Base-by-base conservation (phyloP, 2,888 invertebrate species). In the Sarcophaga rosellei region DNA sequence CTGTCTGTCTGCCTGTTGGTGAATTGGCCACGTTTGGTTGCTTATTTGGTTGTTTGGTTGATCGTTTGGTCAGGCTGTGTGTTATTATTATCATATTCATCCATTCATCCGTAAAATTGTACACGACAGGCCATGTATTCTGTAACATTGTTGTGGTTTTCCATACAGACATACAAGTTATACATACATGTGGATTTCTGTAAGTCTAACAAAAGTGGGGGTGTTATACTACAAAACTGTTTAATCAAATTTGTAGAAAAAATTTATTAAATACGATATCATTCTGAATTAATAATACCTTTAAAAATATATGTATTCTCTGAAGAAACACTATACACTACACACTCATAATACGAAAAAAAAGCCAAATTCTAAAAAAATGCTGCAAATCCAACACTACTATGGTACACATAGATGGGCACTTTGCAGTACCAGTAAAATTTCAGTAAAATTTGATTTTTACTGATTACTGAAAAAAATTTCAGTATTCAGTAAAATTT, bases 21-120 rank as follows among this genome's bases (percentile, higher is more conserved):
- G 35, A 66, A 72, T 23, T 68, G 47, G 77, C 25, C 0, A 35
- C 65, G 68, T 21, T 75, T 70, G 63, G 35, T 75, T 53, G 70
- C 4, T 66, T 59, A 11, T 20, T 70, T 57, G 44, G 47, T 75
- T 53, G 63, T 25, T 65, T 57, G 21, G 21, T 75, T 62, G 44
- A 61, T 80, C 69, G 73, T n/a, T 82, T 23, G 74, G 81, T 76
- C 66, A 76, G 66, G 74, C 69, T 81, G 81, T 76, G 82, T 74
- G 84, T 81, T 81, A 81, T 84, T 86, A 86, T 86, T 86, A 78
- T 86, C 86, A 86, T 86, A 86, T 86, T 84, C 35, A 35, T 35
- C 84, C 83, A 86, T 79, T 86, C 86, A 86, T 86, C 86, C 86
- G 84, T 66, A 84, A 84, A 86, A 86, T 84, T 86, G 75, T 81